phyloP scores from a whole-genome alignment of 2,797 vertebrate species.

The Clarias pachynema region DNA sequence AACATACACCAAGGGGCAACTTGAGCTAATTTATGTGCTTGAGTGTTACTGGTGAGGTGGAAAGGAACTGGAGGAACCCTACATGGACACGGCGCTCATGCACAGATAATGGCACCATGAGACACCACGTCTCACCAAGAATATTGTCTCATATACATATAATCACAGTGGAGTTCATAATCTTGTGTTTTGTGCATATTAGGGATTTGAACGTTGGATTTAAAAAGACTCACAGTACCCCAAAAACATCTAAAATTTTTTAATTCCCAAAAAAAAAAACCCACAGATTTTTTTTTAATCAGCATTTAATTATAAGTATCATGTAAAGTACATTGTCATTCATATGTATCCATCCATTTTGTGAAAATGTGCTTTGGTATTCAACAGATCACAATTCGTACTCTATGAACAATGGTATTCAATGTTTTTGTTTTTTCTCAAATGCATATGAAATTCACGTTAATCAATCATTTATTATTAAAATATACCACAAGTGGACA shows the following conservation, averaged over 20 bases:
- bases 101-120: not conserved
- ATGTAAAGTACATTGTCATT: conserved; percentile 52
- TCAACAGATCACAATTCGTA: conserved; percentile 47
- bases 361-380: conserved; percentile 60
- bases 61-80: not conserved
- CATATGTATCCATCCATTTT: conserved; percentile 51
- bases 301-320: conserved; percentile 53
- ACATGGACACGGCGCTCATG: not conserved
- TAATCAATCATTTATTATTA: conserved; percentile 73
- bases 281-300: conserved; percentile 30
- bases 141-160: too few species aligned
- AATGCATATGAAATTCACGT: conserved; percentile 52
- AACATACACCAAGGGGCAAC: not conserved
- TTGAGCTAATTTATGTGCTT: not conserved
- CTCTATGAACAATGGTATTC: conserved; percentile 35
- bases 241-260: not conserved
- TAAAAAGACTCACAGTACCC: too few species aligned
- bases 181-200: not conserved
- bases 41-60: not conserved
- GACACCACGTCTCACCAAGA: not conserved
- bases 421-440: conserved; percentile 24
- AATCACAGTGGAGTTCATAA: not conserved
- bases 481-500: conserved; percentile 84
- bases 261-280: not conserved
- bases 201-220: not conserved